These are phyloP conservation scores for Capromys pilorides DNA, from an alignment of 2,797 vertebrate genomes.

Conservation along the genomic window DNA sequence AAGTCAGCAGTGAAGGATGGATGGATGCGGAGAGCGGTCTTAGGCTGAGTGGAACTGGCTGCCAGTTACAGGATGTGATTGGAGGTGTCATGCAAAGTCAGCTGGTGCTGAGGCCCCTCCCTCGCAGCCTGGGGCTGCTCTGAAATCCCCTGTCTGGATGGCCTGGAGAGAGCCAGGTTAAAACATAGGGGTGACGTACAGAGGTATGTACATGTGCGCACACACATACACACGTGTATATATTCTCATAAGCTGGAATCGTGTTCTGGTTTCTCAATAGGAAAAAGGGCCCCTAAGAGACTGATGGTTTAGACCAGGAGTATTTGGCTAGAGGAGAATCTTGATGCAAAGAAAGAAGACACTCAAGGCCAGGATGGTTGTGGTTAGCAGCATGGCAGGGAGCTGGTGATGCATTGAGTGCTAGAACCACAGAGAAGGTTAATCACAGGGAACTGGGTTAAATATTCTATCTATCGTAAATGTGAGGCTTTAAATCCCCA, in stretches of 20 bases:
- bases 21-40: constrained; percentile 24
- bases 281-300: background rate
- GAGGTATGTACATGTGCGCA: background rate
- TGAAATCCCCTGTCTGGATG: background rate
- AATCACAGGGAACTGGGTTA: background rate
- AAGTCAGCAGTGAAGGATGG: constrained; percentile 61
- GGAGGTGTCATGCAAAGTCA: constrained; percentile 8
- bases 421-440: background rate
- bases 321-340: background rate
- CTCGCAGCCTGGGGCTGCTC: background rate
- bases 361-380: no score
- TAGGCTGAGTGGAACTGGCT: constrained; percentile 9
- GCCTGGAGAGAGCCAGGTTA: background rate
- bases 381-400: rapidly evolving
- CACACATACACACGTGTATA: background rate
- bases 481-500: background rate
- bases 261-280: background rate
- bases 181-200: background rate
- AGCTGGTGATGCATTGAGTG: rapidly evolving
- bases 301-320: background rate
- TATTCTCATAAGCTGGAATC: rapidly evolving
- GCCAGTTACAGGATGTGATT: constrained; percentile 66
- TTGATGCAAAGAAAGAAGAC: background rate
- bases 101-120: background rate
- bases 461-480: rapidly evolving